Conservation (phyloP, 2,888 invertebrate species). For the Andrena trimmerana region DNA sequence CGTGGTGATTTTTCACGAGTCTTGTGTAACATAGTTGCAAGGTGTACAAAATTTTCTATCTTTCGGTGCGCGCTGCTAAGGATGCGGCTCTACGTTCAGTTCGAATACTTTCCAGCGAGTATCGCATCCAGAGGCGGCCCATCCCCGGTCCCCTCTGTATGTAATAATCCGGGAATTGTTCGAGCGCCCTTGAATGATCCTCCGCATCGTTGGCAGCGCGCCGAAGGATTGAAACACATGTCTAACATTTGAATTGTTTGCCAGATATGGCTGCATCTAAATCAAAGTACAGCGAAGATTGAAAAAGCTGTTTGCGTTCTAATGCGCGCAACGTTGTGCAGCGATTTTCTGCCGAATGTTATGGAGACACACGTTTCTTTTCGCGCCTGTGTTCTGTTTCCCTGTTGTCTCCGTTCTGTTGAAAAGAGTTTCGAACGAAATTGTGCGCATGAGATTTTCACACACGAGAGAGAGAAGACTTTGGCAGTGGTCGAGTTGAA, state of each 20-base stretch:
- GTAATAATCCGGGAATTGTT: too few relatives aligned
- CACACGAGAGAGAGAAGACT: slow-evolving; percentile 49
- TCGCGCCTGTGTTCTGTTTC: slow-evolving; percentile 54
- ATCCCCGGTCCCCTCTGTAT: too few relatives aligned
- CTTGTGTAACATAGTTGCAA: slow-evolving; percentile 43
- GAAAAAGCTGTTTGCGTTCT: slow-evolving; percentile 60
- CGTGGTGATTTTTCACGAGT: slow-evolving; percentile 25
- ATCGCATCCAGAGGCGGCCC: too few relatives aligned
- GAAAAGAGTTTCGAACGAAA: slow-evolving; percentile 30
- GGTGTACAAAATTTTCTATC: slow-evolving; percentile 35
- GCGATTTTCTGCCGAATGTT: slow-evolving; percentile 48
- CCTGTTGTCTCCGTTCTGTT: slow-evolving; percentile 46
- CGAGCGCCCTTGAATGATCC: not conserved
- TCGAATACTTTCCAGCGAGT: not conserved
- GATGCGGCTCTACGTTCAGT: not conserved
- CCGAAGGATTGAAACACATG: slow-evolving; percentile 29
- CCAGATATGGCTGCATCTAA: slow-evolving; percentile 81
- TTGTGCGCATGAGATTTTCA: slow-evolving; percentile 59
- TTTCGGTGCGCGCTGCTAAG: slow-evolving; percentile 24
- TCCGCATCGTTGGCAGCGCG: slow-evolving; percentile 32
- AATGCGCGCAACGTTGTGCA: slow-evolving; percentile 56
- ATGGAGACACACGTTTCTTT: slow-evolving; percentile 54
- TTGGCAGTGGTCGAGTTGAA: slow-evolving; percentile 29
- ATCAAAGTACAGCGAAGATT: slow-evolving; percentile 74
- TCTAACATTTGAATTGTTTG: slow-evolving; percentile 77